Evolutionary conservation across 2,113 vertebrate genomes (phyloP).

Genomic region (Glaucomys volans): DNA sequence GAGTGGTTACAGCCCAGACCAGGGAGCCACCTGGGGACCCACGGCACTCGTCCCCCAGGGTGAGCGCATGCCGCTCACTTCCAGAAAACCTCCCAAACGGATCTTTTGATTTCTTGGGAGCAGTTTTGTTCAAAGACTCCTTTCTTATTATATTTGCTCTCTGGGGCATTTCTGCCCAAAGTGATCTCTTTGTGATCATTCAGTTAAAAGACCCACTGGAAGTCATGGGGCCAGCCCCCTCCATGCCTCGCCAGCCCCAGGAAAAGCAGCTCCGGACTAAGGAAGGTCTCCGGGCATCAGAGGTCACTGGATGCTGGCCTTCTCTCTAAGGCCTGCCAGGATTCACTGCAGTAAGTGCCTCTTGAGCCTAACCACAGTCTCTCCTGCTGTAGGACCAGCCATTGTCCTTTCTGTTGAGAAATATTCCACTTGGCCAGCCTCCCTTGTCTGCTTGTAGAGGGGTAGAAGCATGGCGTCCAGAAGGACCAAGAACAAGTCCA

Average conservation of each 20-base stretch:
- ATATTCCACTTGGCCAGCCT: fast-evolving
- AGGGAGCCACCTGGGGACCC: fast-evolving
- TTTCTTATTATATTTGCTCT: neutral
- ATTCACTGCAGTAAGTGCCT: fast-evolving
- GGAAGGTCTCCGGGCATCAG: fast-evolving
- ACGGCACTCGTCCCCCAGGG: fast-evolving
- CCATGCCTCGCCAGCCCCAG: fast-evolving
- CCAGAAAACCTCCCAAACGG: neutral
- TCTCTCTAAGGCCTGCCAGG: fast-evolving
- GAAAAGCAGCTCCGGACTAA: fast-evolving
- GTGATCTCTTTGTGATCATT: neutral
- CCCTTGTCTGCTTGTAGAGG: fast-evolving
- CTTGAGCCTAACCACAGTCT: neutral
- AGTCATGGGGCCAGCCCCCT: fast-evolving
- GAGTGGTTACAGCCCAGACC: neutral
- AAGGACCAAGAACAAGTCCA: neutral
- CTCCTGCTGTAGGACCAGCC: neutral
- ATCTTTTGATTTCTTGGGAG: neutral
- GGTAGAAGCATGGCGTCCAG: neutral
- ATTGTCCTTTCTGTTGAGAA: neutral
- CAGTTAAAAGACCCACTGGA: fast-evolving
- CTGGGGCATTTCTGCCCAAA: fast-evolving
- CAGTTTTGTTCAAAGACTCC: slow-evolving; percentile 38
- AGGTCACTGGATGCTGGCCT: neutral
- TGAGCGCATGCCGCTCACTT: fast-evolving